Base-by-base conservation (phyloP, 2,888 invertebrate genomes). In the Helicoverpa assulta region DNA sequence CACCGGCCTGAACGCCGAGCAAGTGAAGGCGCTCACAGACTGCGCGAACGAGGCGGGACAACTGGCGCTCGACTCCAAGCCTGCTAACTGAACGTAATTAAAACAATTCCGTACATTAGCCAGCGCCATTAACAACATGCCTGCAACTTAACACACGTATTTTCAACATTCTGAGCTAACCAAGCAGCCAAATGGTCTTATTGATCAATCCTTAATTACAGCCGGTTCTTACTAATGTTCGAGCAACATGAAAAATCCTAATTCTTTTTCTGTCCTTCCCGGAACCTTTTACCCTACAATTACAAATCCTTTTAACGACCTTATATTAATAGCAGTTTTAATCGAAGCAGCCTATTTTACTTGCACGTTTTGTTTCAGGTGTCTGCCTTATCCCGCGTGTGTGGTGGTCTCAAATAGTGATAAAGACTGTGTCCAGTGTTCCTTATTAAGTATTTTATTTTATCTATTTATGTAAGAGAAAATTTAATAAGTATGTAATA, bases 361-460 rank as follows among this genome's bases (percentile, higher is more conserved):
- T 40, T 51, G 33, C 53, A 65, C 61, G 64, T 90, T 92, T 95
- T 95, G 95, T 95, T 95, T 80, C 95, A 95, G 95, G 92, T 95
- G 91, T 89, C 88, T 88, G 89, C 86, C 79, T 81, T 83, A 88
- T 85, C 80, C 87, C 88, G 90, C 90, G 89, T 85, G 89, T 90
- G 92, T 91, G 92, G 93, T 93, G 93, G 88, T 91, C 86, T 88
- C 89, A 91, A 92, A 93, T 91, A 93, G 95, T 95, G 94, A 94
- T 93, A 94, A 95, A 95, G 95, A 95, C 95, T 95, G 94, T 95
- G 94, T 91, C 91, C 92, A 94, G 95, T 95, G 95, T 94, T 95
- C 94, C 94, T 92, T 93, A 92, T 86, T 86, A 85, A 91, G 89
- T 91, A 91, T 93, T 89, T 91, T 89, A 89, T 87, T 86, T 90